A percentile compares a stretch with the other conserved stretches of the same genome.
These are phyloP conservation scores for Anarsia innoxiella DNA, from an alignment of 2,888 invertebrate species.

Conservation along the genomic window DNA sequence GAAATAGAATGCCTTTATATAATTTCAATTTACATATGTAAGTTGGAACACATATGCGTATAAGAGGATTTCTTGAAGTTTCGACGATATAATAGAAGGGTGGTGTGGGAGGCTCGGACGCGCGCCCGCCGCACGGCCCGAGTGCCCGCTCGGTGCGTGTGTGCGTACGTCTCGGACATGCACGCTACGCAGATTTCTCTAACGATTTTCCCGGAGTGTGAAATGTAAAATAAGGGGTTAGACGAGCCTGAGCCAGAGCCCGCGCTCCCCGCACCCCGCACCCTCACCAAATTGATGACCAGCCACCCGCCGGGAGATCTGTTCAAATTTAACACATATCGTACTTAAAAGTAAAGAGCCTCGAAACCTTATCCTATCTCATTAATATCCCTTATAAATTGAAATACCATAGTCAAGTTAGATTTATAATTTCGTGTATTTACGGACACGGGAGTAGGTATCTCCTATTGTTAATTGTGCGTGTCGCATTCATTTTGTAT, in stretches of 20 bases:
- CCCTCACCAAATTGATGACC: slow-evolving; percentile 70
- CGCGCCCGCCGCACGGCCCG: slow-evolving; percentile 26
- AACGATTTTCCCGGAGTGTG: slow-evolving; percentile 76
- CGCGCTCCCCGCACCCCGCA: slow-evolving; percentile 36
- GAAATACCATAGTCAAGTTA: slow-evolving; percentile 19
- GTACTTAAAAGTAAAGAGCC: slow-evolving; percentile 67
- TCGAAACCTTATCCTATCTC: slow-evolving; percentile 56
- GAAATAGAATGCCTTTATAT: slow-evolving; percentile 34
- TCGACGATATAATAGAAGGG: slow-evolving; percentile 63
- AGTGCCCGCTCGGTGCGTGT: slow-evolving; percentile 29
- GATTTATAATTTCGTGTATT: too few species aligned
- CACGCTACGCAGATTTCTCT: slow-evolving; percentile 75
- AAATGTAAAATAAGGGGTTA: slow-evolving; percentile 76
- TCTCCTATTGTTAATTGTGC: too few species aligned
- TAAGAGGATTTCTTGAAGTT: slow-evolving; percentile 72
- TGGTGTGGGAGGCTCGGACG: slow-evolving; percentile 45
- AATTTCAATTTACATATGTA: slow-evolving; percentile 58
- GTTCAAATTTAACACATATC: slow-evolving; percentile 71
- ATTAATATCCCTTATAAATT: slow-evolving; percentile 58
- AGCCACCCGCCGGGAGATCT: slow-evolving; percentile 62
- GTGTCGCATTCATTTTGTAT: too few species aligned
- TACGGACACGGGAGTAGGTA: too few species aligned
- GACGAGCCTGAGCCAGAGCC: slow-evolving; percentile 54
- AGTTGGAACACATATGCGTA: slow-evolving; percentile 49
- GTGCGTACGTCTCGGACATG: slow-evolving; percentile 70